Base-by-base conservation (phyloP, 1,140 invertebrate species). In the Campoletis sonorensis region DNA sequence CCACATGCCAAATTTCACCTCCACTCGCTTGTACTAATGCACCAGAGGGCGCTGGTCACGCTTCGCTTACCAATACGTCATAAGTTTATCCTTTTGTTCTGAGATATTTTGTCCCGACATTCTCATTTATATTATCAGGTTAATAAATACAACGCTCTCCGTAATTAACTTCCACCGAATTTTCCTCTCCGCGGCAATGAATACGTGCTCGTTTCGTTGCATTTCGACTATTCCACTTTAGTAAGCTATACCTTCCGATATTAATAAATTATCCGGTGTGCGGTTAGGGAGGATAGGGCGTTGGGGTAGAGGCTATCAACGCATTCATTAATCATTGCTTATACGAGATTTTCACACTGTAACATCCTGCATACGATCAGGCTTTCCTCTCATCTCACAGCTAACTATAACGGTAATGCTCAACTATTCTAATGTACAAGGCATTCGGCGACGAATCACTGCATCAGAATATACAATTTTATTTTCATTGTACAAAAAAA, bases 241-340 rank as follows among this genome's bases (percentile, higher is more conserved):
- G 76, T 80, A 83, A 81, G 82, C 64, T 73, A 77, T 82, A 84
- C 82, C 85, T 86, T 84, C 84, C 84, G 86, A 88, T 89, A 87
- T 90, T 90, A 89, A 90, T 90, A 90, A 90, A 90, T 90, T 90
- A 90, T 88, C 85, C 83, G 84, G 79, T 84, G 61, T 5, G 61
- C n/a, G n/a, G 82, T 77, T 64, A 64, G 11, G 61, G 27, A 64
- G 61, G 61, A 64, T 77, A 71, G 75, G 68, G 73, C 79, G 81
- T 73, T 58, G 76, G 64, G 72, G 73, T 81, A 40, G 79, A 81
- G 83, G 81, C 83, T 87, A 87, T 89, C 87, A 88, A 85, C 86
- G 85, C 85, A 83, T 86, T 83, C 87, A 88, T 90, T 90, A 90
- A 90, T 90, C 89, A 90, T 84, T 49, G 75, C 82, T 72, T 79